Conservation (phyloP, 2,797 vertebrate genomes). For the Anguilla obscura region DNA sequence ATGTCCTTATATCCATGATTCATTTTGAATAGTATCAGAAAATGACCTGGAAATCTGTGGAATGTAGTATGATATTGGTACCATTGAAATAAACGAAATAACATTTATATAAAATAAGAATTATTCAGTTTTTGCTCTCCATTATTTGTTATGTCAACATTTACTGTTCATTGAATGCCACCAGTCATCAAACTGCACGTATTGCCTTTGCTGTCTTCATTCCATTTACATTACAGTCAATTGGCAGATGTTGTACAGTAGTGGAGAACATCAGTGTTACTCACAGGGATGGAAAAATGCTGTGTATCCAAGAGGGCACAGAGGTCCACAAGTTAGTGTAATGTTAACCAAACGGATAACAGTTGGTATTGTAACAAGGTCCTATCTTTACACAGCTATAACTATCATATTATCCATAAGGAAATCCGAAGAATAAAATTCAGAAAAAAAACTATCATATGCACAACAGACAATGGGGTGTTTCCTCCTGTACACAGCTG, state of each 20-base stretch:
- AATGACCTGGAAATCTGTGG: neutral
- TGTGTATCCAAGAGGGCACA: too few species aligned
- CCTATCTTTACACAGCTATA: too few species aligned
- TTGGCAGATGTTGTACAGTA: too few species aligned
- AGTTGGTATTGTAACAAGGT: too few species aligned
- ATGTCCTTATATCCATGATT: neutral
- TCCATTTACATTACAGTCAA: too few species aligned
- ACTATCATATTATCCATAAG: too few species aligned
- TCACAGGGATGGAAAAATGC: too few species aligned
- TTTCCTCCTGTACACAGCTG: neutral
- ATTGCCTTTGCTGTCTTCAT: neutral
- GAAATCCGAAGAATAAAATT: too few species aligned
- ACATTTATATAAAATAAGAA: neutral
- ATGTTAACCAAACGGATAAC: too few species aligned
- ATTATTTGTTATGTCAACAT: neutral
- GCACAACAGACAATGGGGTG: neutral
- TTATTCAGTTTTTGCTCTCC: too few species aligned
- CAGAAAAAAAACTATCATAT: neutral
- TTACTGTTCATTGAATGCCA: neutral
- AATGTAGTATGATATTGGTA: neutral
- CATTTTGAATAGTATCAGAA: neutral
- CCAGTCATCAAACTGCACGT: neutral
- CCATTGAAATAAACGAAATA: neutral
- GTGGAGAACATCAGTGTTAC: too few species aligned
- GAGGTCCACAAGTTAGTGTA: too few species aligned